Evolutionary conservation across 2,888 invertebrate species (phyloP).

Genomic region (Cheilosia urbana): DNA sequence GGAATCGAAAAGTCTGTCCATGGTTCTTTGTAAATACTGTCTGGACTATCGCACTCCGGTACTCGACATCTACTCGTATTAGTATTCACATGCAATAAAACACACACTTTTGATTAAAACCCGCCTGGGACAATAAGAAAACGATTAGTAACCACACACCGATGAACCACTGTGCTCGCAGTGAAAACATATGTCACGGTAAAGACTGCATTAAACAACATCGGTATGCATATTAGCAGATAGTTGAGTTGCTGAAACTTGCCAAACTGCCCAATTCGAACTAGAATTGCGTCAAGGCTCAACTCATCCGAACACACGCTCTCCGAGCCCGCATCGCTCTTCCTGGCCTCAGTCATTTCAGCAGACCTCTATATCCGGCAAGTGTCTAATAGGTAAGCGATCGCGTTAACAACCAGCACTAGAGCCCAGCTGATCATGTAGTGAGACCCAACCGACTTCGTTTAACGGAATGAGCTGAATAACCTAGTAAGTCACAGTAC

Average conservation of each 20-base stretch:
- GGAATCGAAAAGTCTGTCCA: slow-evolving; percentile 85
- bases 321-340: slow-evolving; percentile 25
- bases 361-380: not conserved
- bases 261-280: slow-evolving; percentile 87
- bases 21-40: slow-evolving; percentile 80
- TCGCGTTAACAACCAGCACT: slow-evolving; percentile 14
- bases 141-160: slow-evolving; percentile 85
- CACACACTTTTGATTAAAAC: not conserved
- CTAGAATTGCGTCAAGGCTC: slow-evolving; percentile 80
- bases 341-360: slow-evolving; percentile 50
- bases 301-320: slow-evolving; percentile 77
- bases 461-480: slow-evolving; percentile 42
- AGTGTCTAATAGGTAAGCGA: slow-evolving; percentile 17
- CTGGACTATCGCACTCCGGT: slow-evolving; percentile 81
- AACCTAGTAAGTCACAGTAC: slow-evolving; percentile 1
- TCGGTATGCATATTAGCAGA: slow-evolving; percentile 86
- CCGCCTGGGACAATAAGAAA: slow-evolving; percentile 30
- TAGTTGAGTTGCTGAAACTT: slow-evolving; percentile 87
- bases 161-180: slow-evolving; percentile 88
- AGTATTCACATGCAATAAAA: not conserved
- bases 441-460: slow-evolving; percentile 55
- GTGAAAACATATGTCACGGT: slow-evolving; percentile 89
- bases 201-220: slow-evolving; percentile 87
- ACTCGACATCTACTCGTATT: slow-evolving; percentile 82
- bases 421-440: slow-evolving; percentile 16